Percentiles rank a stretch among this genome's conserved stretches.
These are phyloP conservation scores for Melanotaenia parkinsoni DNA, from an alignment of 2,797 vertebrate species.

Conservation along the genomic window DNA sequence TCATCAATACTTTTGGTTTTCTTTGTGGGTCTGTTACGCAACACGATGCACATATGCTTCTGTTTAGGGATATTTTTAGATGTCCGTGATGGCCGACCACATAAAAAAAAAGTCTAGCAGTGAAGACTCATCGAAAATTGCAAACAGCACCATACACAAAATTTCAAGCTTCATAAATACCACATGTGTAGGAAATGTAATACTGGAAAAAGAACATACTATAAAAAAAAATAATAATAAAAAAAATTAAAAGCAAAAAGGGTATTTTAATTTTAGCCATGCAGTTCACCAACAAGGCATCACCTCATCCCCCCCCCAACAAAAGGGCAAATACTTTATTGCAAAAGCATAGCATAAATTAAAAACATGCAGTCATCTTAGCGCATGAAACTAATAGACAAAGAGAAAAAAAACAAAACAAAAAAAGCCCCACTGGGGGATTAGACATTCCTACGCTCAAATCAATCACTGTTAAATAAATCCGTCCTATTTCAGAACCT, in stretches of 20 bases:
- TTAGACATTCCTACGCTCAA: slow-evolving; percentile 49
- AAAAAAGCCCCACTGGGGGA: slow-evolving; percentile 52
- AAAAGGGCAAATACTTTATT: slow-evolving; percentile 66
- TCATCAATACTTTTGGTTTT: slow-evolving; percentile 47
- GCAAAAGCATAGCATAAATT: slow-evolving; percentile 70
- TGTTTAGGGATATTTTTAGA: slow-evolving; percentile 84
- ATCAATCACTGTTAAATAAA: slow-evolving; percentile 60
- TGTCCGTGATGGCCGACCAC: slow-evolving; percentile 51
- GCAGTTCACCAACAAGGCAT: slow-evolving; percentile 14
- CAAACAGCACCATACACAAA: slow-evolving; percentile 38
- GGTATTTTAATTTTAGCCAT: slow-evolving; percentile 34
- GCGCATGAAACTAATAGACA: slow-evolving; percentile 64
- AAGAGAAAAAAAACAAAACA: slow-evolving; percentile 41
- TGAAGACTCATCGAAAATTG: slow-evolving; percentile 50
- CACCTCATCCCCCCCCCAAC: slow-evolving; percentile 20
- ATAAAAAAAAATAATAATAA: not conserved
- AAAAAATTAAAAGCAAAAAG: slow-evolving; percentile 37
- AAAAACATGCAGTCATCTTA: slow-evolving; percentile 66
- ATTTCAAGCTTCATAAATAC: slow-evolving; percentile 55
- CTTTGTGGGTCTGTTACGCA: slow-evolving; percentile 70
- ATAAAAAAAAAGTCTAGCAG: slow-evolving; percentile 39
- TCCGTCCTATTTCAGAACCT: slow-evolving; percentile 36
- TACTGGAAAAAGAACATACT: slow-evolving; percentile 30
- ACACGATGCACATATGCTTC: slow-evolving; percentile 75
- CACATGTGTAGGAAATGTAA: slow-evolving; percentile 66